These are phyloP conservation scores for Matsumurasca onukii DNA, from an alignment of 1,140 invertebrate species.

Conservation along the genomic window DNA sequence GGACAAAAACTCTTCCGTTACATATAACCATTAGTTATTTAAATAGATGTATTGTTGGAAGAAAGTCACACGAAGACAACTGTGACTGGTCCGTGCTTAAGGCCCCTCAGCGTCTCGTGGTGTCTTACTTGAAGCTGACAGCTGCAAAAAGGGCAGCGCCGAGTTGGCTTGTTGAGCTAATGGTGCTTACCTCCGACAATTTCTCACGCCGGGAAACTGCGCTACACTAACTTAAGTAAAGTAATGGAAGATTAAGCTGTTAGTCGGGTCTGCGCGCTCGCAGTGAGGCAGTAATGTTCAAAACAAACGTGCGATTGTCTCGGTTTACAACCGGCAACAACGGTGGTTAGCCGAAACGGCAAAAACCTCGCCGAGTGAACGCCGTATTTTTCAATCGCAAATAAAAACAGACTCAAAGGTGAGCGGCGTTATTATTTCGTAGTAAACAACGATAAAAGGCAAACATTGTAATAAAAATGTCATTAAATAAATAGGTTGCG, in stretches of 20 bases:
- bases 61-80: no score
- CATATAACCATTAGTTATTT: no score
- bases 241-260: slow-evolving; percentile 22
- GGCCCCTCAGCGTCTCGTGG: no score
- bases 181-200: no score
- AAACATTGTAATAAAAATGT: slow-evolving; percentile 26
- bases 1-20: no score
- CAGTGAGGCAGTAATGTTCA: slow-evolving; percentile 18
- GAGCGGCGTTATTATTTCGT: slow-evolving; percentile 22
- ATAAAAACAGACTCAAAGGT: slow-evolving; percentile 26
- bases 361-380: slow-evolving; percentile 16
- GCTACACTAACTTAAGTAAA: no score
- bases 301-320: slow-evolving; percentile 21
- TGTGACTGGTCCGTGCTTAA: no score
- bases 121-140: no score
- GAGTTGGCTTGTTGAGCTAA: no score
- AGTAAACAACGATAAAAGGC: slow-evolving; percentile 26
- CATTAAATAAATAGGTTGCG: slow-evolving; percentile 16
- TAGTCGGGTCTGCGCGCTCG: neutral
- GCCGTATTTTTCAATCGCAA: slow-evolving; percentile 24
- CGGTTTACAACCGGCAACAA: neutral
- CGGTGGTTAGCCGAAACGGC: slow-evolving; percentile 22
- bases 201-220: no score
- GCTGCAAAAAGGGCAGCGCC: no score
- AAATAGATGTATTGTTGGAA: no score